Evolutionary conservation across 2,797 vertebrate species (phyloP), one percentile per base, ranked within the genome.

Genomic region (Odontamblyopus rebecca): DNA sequence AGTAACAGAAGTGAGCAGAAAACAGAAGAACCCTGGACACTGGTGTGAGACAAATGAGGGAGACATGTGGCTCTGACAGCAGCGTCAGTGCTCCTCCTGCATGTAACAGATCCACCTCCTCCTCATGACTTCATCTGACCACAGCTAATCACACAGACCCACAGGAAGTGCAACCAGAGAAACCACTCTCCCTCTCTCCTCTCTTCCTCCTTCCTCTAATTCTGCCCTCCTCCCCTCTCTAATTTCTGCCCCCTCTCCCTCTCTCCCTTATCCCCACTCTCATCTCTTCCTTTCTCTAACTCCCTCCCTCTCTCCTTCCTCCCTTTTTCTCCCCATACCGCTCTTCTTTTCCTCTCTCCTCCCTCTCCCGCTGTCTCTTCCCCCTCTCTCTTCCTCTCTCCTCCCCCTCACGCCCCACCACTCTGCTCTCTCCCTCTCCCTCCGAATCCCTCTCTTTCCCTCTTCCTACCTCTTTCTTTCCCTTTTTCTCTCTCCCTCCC

Each of bases 161-260:
- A 48, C 44, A 48, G 44, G 44, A 48, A 48, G 11, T 13, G 44
- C 44, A 48, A 48, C 44, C 15, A 15, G 12, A 38, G 35, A 38
- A 38, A 38, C 44, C 44, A 67, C 69, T 66, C 76, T 77, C 71
- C 19, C 63, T 16, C 76, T 74, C 83, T 81, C 77, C 12, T 13
- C 41, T 44, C 51, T n/a, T 19, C 18, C 51, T 53, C 51, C 18
- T 50, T 18, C 16, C 23, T 23, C 23, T 23, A 23, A 23, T 23
- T 23, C 18, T 53, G 0, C 2, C 71, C 83, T 79, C 80, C 23
- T 23, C 84, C n/a, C 2, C 8, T 2, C 19, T 11, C 8, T 26
- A 9, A 38, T 0, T n/a, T 18, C 53, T 16, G 4, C 19, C 53
- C 23, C n/a, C 6, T 57, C 54, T 23, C n/a, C 9, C 53, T 23